phyloP scores from a whole-genome alignment of 2,797 vertebrate species.

The Psittacula derbiana region DNA sequence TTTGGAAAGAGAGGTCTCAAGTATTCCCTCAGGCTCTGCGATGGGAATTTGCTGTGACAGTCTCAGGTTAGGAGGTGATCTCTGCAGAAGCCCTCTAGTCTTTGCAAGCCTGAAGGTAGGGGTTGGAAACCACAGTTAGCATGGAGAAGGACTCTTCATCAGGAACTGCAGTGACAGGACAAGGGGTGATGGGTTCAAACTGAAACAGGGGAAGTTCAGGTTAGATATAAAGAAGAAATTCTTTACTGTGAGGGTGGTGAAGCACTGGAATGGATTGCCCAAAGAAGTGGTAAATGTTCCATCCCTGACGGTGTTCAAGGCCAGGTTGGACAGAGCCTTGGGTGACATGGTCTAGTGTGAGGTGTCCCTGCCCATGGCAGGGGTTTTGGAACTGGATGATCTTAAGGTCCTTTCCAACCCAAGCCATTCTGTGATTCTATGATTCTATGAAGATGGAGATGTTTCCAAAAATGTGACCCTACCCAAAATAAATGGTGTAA shows the following conservation, averaged over 20 bases:
- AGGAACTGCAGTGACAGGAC: too few species aligned
- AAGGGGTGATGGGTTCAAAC: too few species aligned
- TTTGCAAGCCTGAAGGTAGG: background rate
- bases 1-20: background rate
- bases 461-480: background rate
- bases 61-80: background rate
- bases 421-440: background rate
- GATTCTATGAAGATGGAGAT: background rate
- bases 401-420: background rate
- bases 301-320: background rate
- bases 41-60: background rate
- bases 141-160: too few species aligned
- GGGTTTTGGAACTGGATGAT: background rate
- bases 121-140: background rate
- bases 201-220: too few species aligned
- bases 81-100: background rate
- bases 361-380: background rate
- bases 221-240: too few species aligned
- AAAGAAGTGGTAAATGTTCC: too few species aligned
- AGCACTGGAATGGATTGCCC: too few species aligned
- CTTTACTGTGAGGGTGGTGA: too few species aligned
- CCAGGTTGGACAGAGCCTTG: background rate
- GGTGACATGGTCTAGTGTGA: background rate
- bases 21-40: background rate
- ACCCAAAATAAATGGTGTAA: fast-evolving